Evolutionary conservation across 2,888 invertebrate genomes (phyloP).

Genomic region (Agrypnus murinus): DNA sequence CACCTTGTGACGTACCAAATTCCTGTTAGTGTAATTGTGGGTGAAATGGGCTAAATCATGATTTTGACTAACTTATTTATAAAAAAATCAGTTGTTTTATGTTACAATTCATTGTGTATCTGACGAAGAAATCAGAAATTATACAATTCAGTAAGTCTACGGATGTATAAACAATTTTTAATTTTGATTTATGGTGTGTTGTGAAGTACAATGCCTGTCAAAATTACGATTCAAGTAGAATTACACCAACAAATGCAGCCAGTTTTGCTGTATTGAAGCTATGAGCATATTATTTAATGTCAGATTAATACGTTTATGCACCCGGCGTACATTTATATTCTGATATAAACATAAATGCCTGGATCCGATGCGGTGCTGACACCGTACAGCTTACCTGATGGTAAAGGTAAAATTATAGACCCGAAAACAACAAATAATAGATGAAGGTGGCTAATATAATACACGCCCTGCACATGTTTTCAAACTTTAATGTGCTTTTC

Average conservation of each 20-base stretch:
- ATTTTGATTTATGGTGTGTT: constrained; percentile 2
- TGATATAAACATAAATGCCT: constrained; percentile 31
- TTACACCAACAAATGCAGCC: constrained; percentile 21
- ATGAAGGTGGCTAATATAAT: constrained; percentile 47
- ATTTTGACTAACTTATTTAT: no score
- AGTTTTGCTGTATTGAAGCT: background rate
- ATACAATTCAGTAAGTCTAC: background rate
- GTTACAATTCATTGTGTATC: no score
- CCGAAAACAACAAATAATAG: constrained; percentile 42
- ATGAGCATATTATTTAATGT: constrained; percentile 25
- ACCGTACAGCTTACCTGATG: constrained; percentile 30
- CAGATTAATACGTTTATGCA: constrained; percentile 32
- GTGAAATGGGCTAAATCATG: no score
- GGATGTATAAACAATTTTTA: constrained; percentile 5
- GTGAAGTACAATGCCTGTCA: constrained; percentile 20
- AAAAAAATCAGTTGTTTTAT: no score
- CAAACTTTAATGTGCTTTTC: constrained; percentile 63
- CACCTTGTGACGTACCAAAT: no score
- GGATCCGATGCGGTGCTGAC: constrained; percentile 34
- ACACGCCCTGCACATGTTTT: constrained; percentile 58
- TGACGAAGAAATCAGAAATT: no score
- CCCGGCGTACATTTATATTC: constrained; percentile 30
- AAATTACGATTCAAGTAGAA: constrained; percentile 22
- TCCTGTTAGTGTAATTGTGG: no score
- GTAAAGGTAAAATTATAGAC: constrained; percentile 35